Percentiles rank a stretch among this genome's conserved stretches.
Evolutionary conservation across 2,113 vertebrate species (phyloP).

Genomic region (Carassius auratus): DNA sequence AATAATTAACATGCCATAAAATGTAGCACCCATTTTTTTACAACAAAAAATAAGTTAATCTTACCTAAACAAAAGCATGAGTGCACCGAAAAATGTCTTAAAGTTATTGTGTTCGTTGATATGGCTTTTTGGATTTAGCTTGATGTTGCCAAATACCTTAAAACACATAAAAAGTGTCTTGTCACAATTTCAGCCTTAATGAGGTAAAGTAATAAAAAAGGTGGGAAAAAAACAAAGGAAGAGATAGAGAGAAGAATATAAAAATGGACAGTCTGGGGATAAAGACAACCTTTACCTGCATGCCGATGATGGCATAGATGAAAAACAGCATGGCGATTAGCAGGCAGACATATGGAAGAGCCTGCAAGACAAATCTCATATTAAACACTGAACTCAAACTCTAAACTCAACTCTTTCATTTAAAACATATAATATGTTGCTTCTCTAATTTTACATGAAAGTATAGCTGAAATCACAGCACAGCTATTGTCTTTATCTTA

Average conservation of each 20-base stretch:
- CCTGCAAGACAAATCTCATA: constrained; percentile 71
- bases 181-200: neutral
- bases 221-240: neutral
- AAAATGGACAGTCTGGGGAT: neutral
- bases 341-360: constrained; percentile 95
- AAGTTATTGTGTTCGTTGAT: constrained; percentile 99
- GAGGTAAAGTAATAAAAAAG: neutral
- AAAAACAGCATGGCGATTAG: constrained; percentile 99
- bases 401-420: too few relatives aligned
- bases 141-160: constrained; percentile 98
- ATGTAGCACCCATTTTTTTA: neutral
- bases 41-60: neutral
- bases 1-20: neutral
- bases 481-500: too few relatives aligned
- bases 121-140: constrained; percentile 88
- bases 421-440: too few relatives aligned
- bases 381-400: neutral
- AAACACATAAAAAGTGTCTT: constrained; percentile 11
- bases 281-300: constrained; percentile 86
- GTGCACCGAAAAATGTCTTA: constrained; percentile 91
- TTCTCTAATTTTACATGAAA: too few relatives aligned
- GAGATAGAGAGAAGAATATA: neutral
- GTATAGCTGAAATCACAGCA: too few relatives aligned
- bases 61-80: constrained; percentile 98
- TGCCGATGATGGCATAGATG: constrained; percentile 98